phyloP scores from a whole-genome alignment of 2,113 vertebrate species.

The Trachemys scripta region DNA sequence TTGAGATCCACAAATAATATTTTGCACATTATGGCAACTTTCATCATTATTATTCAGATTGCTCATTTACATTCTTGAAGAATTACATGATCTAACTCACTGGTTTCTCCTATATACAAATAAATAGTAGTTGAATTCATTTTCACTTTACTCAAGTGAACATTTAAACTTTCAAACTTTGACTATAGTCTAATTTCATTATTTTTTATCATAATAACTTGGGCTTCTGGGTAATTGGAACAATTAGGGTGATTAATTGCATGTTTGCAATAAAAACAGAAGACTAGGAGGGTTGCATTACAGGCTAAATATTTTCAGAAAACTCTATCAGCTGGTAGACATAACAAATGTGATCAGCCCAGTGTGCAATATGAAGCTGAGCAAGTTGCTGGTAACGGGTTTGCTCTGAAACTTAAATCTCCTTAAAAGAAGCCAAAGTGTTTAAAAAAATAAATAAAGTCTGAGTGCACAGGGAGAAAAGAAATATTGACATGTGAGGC shows the following conservation, averaged over 20 bases:
- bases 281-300: slow-evolving; percentile 85
- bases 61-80: not conserved
- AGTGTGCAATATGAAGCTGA: slow-evolving; percentile 52
- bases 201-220: slow-evolving; percentile 76
- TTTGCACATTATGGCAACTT: not conserved
- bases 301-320: slow-evolving; percentile 87
- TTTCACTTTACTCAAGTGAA: not conserved
- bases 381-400: slow-evolving; percentile 60
- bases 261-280: slow-evolving; percentile 91
- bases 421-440: slow-evolving; percentile 71
- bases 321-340: slow-evolving; percentile 82
- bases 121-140: not conserved
- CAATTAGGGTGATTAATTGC: slow-evolving; percentile 93
- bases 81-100: not conserved
- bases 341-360: slow-evolving; percentile 75
- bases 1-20: not conserved
- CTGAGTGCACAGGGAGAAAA: slow-evolving; percentile 68
- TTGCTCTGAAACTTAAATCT: slow-evolving; percentile 71
- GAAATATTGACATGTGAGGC: slow-evolving; percentile 74
- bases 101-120: not conserved
- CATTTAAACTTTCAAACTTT: not conserved
- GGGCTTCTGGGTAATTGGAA: slow-evolving; percentile 82
- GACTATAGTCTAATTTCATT: not conserved
- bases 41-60: not conserved
- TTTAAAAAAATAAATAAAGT: slow-evolving; percentile 80